Percentiles rank a stretch among this genome's conserved stretches.
Evolutionary conservation across 92 coral and sea anemone species (phyloP).

Genomic region (Phenganax marumi): DNA sequence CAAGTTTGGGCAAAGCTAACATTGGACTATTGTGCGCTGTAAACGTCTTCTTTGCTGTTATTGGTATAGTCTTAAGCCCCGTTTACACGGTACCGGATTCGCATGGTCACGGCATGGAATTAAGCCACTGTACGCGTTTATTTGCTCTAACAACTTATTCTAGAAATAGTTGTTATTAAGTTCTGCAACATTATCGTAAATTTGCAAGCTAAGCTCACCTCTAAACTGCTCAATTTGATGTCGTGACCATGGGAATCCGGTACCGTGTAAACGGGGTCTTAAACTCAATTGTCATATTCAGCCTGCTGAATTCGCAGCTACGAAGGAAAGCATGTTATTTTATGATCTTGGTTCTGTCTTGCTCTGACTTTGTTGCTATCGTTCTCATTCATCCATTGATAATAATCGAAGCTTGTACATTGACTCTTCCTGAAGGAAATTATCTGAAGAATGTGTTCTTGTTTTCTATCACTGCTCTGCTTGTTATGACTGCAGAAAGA

Average conservation of each 20-base stretch:
- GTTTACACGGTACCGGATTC: too few species aligned
- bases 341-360: constrained; percentile 5
- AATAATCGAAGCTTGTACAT: not conserved
- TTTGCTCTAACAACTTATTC: too few species aligned
- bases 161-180: too few species aligned
- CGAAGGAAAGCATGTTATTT: not conserved
- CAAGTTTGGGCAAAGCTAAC: not conserved
- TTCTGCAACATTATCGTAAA: too few species aligned
- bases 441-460: not conserved
- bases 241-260: too few species aligned
- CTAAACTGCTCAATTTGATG: too few species aligned
- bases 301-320: constrained; percentile 3
- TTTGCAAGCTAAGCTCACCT: too few species aligned
- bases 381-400: constrained; percentile 7
- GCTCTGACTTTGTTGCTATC: not conserved
- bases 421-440: not conserved
- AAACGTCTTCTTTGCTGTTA: not conserved
- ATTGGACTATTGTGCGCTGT: not conserved
- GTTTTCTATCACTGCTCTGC: constrained; percentile 11
- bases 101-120: too few species aligned
- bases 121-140: too few species aligned
- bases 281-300: constrained; percentile 5
- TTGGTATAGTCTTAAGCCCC: too few species aligned
- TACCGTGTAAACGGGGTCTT: too few species aligned
- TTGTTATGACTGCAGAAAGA: constrained; percentile 44